Evolutionary conservation across 2,888 invertebrate species (phyloP), one percentile per base, ranked within the genome.

Genomic region (Physocephala rufipes): DNA sequence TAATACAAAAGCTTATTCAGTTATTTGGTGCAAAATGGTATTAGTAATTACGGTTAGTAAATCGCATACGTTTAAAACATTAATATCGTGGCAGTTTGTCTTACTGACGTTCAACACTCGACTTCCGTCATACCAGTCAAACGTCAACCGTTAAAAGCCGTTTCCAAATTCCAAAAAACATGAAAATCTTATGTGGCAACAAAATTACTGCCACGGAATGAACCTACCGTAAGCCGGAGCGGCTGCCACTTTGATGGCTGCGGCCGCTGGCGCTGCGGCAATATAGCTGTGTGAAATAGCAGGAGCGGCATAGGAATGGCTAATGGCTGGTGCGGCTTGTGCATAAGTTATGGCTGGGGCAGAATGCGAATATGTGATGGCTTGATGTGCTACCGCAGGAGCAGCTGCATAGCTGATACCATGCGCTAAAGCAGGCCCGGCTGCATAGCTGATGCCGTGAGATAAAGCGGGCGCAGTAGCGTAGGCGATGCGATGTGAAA

Each of bases 151-250:
- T 19, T n/a, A 49, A 49, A 49, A 49, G 49, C 49, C 12, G 15
- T n/a, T 19, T 15, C 45, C 45, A 49, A 7, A 15, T 49, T 19
- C 49, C 49, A n/a, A n/a, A n/a, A 19, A 49, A n/a, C 49, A 49
- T 49, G 7, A n/a, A 15, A n/a, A 15, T n/a, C 45, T 19, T 19
- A 55, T 4, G 19, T 24, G 21, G 12, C 53, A 13, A 24, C 53
- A 55, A 12, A 28, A 58, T 15, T 13, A 28, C 58, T 58, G 58
- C 21, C 7, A 51, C 16, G 9, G 21, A 24, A 21, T 26, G n/a
- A 74, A 81, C 84, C 80, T 82, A 82, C 82, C 82, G 72, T 81
- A 80, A 49, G 83, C 78, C 63, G 84, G 85, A 69, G 82, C 84
- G 28, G 84, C 77, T 62, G 84, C 77, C 63, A 80, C 76, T 63